These are phyloP conservation scores for Sympetrum striolatum DNA, from an alignment of 2,888 invertebrate genomes.

Conservation along the genomic window DNA sequence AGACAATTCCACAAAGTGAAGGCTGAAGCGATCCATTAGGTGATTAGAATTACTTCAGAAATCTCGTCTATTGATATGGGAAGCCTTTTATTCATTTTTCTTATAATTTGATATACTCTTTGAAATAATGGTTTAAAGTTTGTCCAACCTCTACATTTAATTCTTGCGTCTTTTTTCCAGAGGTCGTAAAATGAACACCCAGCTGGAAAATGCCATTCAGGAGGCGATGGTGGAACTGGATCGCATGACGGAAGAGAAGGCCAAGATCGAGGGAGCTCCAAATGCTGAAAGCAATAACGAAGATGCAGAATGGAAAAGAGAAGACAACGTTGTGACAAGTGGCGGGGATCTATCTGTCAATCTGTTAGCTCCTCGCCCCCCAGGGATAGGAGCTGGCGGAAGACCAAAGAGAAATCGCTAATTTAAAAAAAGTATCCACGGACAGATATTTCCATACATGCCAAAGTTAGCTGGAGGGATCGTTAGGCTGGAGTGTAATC, in stretches of 20 bases:
- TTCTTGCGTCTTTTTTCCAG: slow-evolving; percentile 61
- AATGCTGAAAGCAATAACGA: background rate
- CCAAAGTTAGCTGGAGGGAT: background rate
- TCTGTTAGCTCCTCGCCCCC: background rate
- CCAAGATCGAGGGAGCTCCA: background rate
- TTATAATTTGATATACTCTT: background rate
- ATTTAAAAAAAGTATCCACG: background rate
- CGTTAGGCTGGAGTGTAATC: background rate
- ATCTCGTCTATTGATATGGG: background rate
- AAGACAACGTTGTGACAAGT: background rate
- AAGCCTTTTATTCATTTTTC: slow-evolving; percentile 13
- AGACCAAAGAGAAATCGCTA: background rate
- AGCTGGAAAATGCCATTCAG: slow-evolving; percentile 89
- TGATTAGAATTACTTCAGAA: no score
- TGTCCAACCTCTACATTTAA: background rate
- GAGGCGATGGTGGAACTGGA: slow-evolving; percentile 91
- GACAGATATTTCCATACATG: background rate
- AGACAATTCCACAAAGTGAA: no score
- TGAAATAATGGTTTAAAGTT: background rate
- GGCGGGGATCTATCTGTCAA: background rate
- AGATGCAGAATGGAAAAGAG: background rate
- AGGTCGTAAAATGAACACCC: slow-evolving; percentile 91
- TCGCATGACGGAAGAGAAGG: slow-evolving; percentile 64
- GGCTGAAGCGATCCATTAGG: no score
- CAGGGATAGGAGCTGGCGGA: background rate